These are phyloP conservation scores for Blastobasis lacticolella DNA, from an alignment of 2,888 invertebrate genomes.

Conservation along the genomic window DNA sequence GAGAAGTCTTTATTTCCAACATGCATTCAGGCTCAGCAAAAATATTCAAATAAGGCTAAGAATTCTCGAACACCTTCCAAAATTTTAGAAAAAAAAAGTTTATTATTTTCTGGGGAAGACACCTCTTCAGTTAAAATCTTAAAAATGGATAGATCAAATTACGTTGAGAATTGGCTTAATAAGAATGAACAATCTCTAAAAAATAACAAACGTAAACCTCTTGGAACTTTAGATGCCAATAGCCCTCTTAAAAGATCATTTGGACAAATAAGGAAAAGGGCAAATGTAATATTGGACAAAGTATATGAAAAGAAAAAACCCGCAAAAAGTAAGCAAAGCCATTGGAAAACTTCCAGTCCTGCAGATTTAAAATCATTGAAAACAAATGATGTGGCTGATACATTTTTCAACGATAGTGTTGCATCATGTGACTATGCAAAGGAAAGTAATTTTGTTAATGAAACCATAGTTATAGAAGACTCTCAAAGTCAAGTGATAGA, in stretches of 20 bases:
- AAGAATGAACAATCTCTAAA: constrained; percentile 26
- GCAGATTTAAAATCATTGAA: constrained; percentile 10
- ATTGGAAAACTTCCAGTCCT: constrained; percentile 18
- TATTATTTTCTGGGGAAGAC: constrained; percentile 39
- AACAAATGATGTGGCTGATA: constrained; percentile 7
- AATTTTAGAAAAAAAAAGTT: constrained; percentile 35
- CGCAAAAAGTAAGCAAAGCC: constrained; percentile 8
- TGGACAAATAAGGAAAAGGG: constrained; percentile 6
- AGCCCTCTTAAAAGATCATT: background rate
- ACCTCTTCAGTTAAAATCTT: constrained; percentile 16
- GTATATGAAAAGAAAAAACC: constrained; percentile 5
- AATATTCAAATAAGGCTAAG: constrained; percentile 56
- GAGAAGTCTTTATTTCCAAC: constrained; percentile 60
- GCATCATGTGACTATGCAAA: constrained; percentile 14
- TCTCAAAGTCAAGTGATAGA: constrained; percentile 35
- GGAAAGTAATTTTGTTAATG: constrained; percentile 53
- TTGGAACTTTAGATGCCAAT: constrained; percentile 48
- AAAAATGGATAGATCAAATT: constrained; percentile 43
- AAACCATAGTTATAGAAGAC: constrained; percentile 41
- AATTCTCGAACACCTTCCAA: constrained; percentile 20
- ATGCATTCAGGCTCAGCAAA: constrained; percentile 56
- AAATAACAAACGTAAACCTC: constrained; percentile 30
- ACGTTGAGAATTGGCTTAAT: constrained; percentile 53
- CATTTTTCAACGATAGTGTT: background rate
- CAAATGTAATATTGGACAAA: constrained; percentile 6